Evolutionary conservation across 2,888 invertebrate species (phyloP).

Genomic region (Eristalinus aeneus): DNA sequence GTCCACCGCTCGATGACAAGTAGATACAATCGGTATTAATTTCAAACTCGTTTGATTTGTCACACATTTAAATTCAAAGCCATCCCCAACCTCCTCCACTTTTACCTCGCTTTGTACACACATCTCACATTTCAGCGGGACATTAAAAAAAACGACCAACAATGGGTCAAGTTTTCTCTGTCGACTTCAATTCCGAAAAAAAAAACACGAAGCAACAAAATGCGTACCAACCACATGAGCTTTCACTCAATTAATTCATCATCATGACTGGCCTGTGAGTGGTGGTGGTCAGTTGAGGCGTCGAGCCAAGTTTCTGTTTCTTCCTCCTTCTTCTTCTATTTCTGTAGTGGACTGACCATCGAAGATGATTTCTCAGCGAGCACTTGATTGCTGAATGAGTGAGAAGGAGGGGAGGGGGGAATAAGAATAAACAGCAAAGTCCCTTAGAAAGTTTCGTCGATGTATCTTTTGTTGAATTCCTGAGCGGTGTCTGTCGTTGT

Average conservation of each 20-base stretch:
- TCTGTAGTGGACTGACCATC: conserved; percentile 8
- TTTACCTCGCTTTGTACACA: neutral
- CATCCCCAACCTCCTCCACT: neutral
- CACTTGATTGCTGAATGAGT: neutral
- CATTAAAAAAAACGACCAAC: conserved; percentile 9
- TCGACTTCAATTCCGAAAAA: conserved; percentile 15
- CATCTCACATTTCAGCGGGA: conserved; percentile 28
- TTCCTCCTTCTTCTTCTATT: neutral
- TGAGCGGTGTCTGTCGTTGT: neutral
- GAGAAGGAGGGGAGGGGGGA: neutral
- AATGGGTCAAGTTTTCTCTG: conserved; percentile 61
- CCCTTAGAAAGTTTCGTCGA: conserved; percentile 46
- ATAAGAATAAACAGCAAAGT: conserved; percentile 1
- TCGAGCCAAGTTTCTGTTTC: neutral
- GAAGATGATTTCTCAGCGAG: conserved; percentile 29
- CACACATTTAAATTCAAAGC: neutral
- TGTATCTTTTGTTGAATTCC: neutral
- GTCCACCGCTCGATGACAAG: neutral
- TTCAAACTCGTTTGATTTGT: neutral
- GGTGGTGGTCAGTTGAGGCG: conserved; percentile 4
- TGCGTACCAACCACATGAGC: conserved; percentile 44
- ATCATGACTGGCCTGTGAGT: conserved; percentile 31
- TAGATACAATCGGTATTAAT: neutral
- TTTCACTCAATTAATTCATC: conserved; percentile 61
- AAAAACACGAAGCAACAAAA: neutral